These are phyloP conservation scores for Scleropages formosus DNA, from an alignment of 2,797 vertebrate genomes.

Conservation along the genomic window DNA sequence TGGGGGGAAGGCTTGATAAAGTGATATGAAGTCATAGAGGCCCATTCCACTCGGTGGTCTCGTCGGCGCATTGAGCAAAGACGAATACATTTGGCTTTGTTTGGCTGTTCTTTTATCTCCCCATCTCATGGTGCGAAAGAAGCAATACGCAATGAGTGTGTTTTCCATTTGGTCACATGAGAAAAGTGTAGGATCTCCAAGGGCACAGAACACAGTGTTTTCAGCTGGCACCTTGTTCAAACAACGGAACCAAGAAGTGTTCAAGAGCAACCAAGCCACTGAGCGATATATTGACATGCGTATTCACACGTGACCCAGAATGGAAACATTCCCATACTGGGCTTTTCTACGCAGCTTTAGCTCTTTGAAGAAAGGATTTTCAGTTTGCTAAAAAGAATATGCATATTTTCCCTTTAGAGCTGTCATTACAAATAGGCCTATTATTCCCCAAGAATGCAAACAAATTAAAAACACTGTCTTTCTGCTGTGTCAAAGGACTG, in stretches of 20 bases:
- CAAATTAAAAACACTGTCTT: constrained; percentile 47
- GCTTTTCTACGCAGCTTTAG: constrained; percentile 38
- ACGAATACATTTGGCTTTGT: constrained; percentile 51
- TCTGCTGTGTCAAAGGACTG: constrained; percentile 25
- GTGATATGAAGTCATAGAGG: constrained; percentile 59
- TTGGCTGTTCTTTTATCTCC: constrained; percentile 63
- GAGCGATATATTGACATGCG: constrained; percentile 53
- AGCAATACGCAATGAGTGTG: constrained; percentile 45
- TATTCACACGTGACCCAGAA: constrained; percentile 58
- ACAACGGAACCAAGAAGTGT: constrained; percentile 58
- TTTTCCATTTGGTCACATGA: constrained; percentile 61
- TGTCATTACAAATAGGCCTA: constrained; percentile 46
- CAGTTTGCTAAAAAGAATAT: constrained; percentile 33
- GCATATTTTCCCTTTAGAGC: constrained; percentile 37
- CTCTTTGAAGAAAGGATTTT: constrained; percentile 45
- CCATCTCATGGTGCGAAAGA: constrained; percentile 52
- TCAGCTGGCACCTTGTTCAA: constrained; percentile 66
- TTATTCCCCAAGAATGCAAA: constrained; percentile 45
- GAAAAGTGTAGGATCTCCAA: constrained; percentile 58
- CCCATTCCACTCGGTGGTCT: constrained; percentile 62
- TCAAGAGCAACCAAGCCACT: constrained; percentile 38
- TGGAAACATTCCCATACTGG: constrained; percentile 47
- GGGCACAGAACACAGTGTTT: constrained; percentile 48
- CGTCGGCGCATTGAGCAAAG: constrained; percentile 44
- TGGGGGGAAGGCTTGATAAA: constrained; percentile 54